phyloP scores from a whole-genome alignment of 2,797 vertebrate species.

The Enteromius thamalakanensis region DNA sequence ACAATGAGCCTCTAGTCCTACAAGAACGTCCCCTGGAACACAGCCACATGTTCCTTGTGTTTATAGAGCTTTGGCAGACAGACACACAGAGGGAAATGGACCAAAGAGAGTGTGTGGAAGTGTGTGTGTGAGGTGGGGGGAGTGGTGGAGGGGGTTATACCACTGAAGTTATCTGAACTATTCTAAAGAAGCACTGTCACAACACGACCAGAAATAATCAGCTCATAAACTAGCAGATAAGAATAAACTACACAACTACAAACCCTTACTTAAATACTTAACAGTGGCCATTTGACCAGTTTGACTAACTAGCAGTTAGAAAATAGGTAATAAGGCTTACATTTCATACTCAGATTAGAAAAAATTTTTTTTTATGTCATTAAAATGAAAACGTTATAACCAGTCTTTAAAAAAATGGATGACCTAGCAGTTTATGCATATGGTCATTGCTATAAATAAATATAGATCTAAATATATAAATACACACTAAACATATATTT shows the following conservation, averaged over 20 bases:
- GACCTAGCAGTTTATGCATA: neutral
- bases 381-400: neutral
- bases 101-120: neutral
- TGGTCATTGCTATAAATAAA: neutral
- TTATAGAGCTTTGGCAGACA: conserved; percentile 35
- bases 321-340: neutral
- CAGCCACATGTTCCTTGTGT: conserved; percentile 35
- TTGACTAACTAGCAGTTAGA: neutral
- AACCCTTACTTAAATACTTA: no score
- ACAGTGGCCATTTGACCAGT: neutral
- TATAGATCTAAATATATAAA: neutral
- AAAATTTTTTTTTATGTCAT: neutral
- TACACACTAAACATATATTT: neutral
- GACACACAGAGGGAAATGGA: neutral
- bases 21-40: conserved; percentile 39
- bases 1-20: conserved; percentile 50
- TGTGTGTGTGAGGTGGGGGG: neutral
- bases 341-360: neutral
- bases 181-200: neutral
- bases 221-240: neutral
- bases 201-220: neutral
- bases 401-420: neutral
- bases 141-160: neutral
- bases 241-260: neutral
- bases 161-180: neutral